Base-by-base conservation (phyloP, 53 echinoderm and acorn worm species). In the Arbacia lixula region DNA sequence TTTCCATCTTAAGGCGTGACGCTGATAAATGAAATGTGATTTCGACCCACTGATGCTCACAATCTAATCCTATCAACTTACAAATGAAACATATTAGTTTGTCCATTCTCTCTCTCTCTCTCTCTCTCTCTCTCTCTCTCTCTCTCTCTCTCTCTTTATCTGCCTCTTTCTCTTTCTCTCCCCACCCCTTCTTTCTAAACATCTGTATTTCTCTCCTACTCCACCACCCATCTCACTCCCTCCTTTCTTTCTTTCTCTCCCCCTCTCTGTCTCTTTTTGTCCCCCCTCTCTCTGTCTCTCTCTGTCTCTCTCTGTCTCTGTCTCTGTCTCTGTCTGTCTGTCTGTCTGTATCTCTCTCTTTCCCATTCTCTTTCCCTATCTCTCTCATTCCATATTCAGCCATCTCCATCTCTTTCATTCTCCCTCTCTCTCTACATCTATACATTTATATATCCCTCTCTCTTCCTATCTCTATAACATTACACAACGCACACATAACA, bases 11-110 rank as follows among this genome's bases (percentile, higher is more conserved):
- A 36, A 69, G 69, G 26, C 43, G 43, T 69, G 69, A 43, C 41
- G 43, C 43, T 69, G 69, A 69, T 36, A 69, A 69, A 69, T 69
- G 40, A 42, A 69, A 69, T 42, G 11, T 29, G 69, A 69, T 69
- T 69, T 69, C 43, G 69, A 39, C 42, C 43, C 69, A 69, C 69
- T n/a, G n/a, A n/a, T n/a, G n/a, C n/a, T n/a, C n/a, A n/a, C n/a
- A n/a, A n/a, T n/a, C n/a, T n/a, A n/a, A n/a, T n/a, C n/a, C n/a
- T n/a, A n/a, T n/a, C n/a, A n/a, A n/a, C n/a, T n/a, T n/a, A n/a
- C n/a, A n/a, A n/a, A n/a, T n/a, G n/a, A n/a, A n/a, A n/a, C n/a
- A n/a, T n/a, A n/a, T n/a, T n/a, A n/a, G n/a, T n/a, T n/a, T n/a
- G n/a, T n/a, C n/a, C 58, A 20, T 5, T 20, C 58, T 57, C n/a